Conservation (phyloP, 2,888 invertebrate species). For the Acanthosepion lycidas region DNA sequence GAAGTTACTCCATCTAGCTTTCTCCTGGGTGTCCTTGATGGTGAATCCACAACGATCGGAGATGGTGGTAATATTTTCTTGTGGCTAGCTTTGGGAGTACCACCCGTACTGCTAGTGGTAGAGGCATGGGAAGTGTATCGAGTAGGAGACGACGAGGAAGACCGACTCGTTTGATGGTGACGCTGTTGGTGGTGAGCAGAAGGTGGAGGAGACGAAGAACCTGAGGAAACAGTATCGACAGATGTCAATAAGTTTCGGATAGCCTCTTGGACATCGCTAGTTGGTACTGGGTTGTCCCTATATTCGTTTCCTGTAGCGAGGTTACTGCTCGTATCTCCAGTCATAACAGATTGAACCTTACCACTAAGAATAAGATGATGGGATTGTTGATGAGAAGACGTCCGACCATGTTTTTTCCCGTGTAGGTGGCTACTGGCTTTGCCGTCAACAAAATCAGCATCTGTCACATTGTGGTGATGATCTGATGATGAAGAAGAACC, state of each 20-base stretch:
- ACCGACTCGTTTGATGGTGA: conserved; percentile 25
- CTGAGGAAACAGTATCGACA: conserved; percentile 6
- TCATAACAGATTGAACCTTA: neutral
- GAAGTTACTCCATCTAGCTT: neutral
- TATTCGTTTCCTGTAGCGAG: neutral
- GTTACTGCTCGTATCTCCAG: neutral
- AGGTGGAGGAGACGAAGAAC: neutral
- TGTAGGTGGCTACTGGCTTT: conserved; percentile 23
- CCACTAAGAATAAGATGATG: neutral
- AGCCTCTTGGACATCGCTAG: neutral
- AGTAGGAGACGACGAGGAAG: conserved; percentile 37
- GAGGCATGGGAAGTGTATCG: neutral
- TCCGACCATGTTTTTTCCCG: neutral
- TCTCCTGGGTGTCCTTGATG: neutral
- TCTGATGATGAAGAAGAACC: neutral
- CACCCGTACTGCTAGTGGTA: neutral
- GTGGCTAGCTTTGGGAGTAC: conserved; percentile 23
- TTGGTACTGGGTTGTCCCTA: neutral
- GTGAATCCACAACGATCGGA: conserved; percentile 43
- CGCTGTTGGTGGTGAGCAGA: conserved; percentile 35
- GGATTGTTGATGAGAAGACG: neutral
- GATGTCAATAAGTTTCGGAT: conserved; percentile 37
- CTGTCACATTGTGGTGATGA: conserved; percentile 33
- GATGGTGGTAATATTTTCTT: conserved; percentile 43
- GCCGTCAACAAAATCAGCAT: conserved; percentile 22